phyloP scores from a whole-genome alignment of 2,113 vertebrate species.

The Xiphophorus hellerii region DNA sequence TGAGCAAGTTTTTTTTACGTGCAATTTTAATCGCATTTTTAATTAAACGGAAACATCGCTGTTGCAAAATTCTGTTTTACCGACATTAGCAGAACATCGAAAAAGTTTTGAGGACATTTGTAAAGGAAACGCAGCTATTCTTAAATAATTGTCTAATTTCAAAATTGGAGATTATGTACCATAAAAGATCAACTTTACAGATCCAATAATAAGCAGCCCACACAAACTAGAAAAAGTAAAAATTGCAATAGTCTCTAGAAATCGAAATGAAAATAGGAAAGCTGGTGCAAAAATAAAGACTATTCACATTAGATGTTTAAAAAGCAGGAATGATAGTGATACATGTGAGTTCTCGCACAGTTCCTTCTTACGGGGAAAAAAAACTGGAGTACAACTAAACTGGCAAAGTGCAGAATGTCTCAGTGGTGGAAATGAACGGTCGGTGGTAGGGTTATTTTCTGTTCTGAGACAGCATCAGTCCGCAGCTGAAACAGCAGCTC shows the following conservation, averaged over 20 bases:
- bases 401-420: neutral
- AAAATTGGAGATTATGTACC: neutral
- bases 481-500: neutral
- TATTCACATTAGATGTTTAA: neutral
- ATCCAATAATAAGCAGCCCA: neutral
- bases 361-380: neutral
- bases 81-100: no score
- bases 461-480: neutral
- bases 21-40: no score
- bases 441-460: neutral
- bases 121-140: no score
- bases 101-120: no score
- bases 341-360: neutral
- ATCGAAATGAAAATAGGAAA: neutral
- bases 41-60: no score
- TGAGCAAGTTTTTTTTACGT: no score
- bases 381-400: neutral
- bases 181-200: neutral
- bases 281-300: neutral
- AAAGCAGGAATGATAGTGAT: neutral
- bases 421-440: neutral
- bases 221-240: neutral
- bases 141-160: neutral
- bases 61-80: no score
- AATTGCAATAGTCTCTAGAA: neutral